Evolutionary conservation across 2,797 vertebrate genomes (phyloP), one percentile per base, ranked within the genome.

Genomic region (Bothrops alternatus): DNA sequence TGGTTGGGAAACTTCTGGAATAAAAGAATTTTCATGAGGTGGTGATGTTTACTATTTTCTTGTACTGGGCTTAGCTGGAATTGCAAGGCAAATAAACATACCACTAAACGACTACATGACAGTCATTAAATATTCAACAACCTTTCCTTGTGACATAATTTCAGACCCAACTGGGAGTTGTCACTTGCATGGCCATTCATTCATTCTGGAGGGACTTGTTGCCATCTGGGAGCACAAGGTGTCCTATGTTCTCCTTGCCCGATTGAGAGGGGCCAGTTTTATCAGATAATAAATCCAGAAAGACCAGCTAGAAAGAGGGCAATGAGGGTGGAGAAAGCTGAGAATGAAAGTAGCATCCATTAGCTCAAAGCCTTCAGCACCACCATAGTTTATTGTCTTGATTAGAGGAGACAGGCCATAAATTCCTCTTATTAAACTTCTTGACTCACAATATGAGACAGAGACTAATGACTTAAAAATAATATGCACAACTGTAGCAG

Each of bases 401-500:
- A 93, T 93, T n/a, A 10, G 88, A 91, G 94, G 93, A 96, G 94
- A 95, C 94, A 69, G 32, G 6, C 94, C 96, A 91, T 96, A 95
- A 96, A 97, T 96, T 96, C 94, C 94, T 93, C 96, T 94, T 28
- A n/a, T 60, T 93, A 95, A 96, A 94, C 94, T 91, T 95, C 95
- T 95, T 90, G 8, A 95, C 94, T 91, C 57, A 1, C 94, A 96
- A 26, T 92, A 91, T 93, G 94, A 97, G 96, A 94, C 73, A 91
- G 95, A 96, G 96, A 96, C 90, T 95, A 96, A 97, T 78, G 92
- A 94, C 96, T 96, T 85, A 91, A 96, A 96, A 97, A 96, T 95
- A 96, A 95, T 94, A 95, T 87, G 86, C 88, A 94, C 95, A 90
- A 95, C 94, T 56, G 28, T 91, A 50, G 94, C 91, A 28, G 65